Conservation (phyloP, 2,888 invertebrate genomes). For the Pterobdella sp. region DNA sequence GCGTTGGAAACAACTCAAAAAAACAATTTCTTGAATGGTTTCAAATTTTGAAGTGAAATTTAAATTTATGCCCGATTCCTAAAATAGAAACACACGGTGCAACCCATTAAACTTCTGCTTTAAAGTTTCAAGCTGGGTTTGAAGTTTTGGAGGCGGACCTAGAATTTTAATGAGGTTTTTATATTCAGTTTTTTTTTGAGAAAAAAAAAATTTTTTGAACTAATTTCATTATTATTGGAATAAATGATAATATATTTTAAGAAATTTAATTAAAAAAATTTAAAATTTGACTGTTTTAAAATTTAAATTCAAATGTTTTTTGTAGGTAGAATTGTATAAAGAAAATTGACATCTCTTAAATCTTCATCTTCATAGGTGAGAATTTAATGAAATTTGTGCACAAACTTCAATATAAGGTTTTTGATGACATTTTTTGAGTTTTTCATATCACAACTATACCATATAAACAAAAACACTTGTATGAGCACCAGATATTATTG, state of each 20-base stretch:
- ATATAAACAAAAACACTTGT: no score
- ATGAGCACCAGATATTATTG: no score
- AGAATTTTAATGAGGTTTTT: neutral
- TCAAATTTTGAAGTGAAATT: neutral
- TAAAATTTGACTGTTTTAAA: no score
- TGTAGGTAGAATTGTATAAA: no score
- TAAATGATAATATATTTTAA: neutral
- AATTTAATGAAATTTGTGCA: no score
- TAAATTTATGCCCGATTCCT: slow-evolving; percentile 12
- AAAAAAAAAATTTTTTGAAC: neutral
- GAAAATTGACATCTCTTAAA: no score
- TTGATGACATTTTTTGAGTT: no score
- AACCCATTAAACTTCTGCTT: slow-evolving; percentile 3
- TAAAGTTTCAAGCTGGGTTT: neutral
- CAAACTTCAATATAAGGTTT: no score
- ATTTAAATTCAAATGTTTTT: no score
- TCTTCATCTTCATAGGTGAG: no score
- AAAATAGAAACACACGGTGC: neutral
- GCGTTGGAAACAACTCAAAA: neutral
- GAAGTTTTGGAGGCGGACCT: neutral
- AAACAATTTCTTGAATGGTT: neutral
- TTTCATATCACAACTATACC: no score
- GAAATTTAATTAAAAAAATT: neutral
- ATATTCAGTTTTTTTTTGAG: neutral
- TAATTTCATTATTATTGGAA: neutral